phyloP scores from a whole-genome alignment of 2,113 vertebrate species.

The Barbus barbus region DNA sequence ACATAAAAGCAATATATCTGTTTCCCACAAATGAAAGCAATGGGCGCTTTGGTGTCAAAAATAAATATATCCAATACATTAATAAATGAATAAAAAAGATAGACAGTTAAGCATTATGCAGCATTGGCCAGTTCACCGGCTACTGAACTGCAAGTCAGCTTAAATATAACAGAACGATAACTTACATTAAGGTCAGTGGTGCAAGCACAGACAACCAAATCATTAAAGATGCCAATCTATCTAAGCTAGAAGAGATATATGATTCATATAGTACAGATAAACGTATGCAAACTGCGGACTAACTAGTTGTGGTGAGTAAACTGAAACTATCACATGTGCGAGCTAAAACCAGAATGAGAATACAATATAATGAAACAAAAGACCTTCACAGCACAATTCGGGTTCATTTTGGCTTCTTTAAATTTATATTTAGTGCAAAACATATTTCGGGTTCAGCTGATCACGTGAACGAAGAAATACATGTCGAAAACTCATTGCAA shows the following conservation, averaged over 20 bases:
- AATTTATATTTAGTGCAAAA: slow-evolving; percentile 56
- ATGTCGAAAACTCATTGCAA: not conserved
- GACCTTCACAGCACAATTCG: slow-evolving; percentile 31
- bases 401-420: slow-evolving; percentile 50
- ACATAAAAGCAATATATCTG: slow-evolving; percentile 46
- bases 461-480: slow-evolving; percentile 19
- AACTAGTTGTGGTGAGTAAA: not conserved
- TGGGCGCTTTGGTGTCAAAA: slow-evolving; percentile 55
- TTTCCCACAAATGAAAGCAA: slow-evolving; percentile 46
- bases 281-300: not conserved
- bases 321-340: not conserved
- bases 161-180: slow-evolving; percentile 60
- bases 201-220: slow-evolving; percentile 76
- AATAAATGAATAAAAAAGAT: slow-evolving; percentile 29
- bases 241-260: slow-evolving; percentile 22
- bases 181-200: slow-evolving; percentile 80
- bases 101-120: slow-evolving; percentile 32
- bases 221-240: slow-evolving; percentile 62
- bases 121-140: not conserved
- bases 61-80: slow-evolving; percentile 31
- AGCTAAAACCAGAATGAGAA: not conserved
- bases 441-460: slow-evolving; percentile 30
- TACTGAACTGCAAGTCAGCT: slow-evolving; percentile 48
- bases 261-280: not conserved
- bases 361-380: slow-evolving; percentile 13